These are phyloP conservation scores for Steinernema hermaphroditum DNA, from an alignment of 2,888 invertebrate genomes.

Conservation along the genomic window DNA sequence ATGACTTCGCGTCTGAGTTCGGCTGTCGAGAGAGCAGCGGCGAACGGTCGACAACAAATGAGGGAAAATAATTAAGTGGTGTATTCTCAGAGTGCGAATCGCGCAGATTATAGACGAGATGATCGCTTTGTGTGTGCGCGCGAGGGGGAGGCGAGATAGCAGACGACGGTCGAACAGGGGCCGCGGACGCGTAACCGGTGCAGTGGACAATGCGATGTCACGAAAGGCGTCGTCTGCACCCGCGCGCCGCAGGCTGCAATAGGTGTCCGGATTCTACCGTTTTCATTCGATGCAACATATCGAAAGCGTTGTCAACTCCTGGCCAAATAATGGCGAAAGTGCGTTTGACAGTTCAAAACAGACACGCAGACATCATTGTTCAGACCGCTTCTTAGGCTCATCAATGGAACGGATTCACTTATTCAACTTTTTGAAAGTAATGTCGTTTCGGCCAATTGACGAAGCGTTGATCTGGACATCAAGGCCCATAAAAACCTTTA, in stretches of 20 bases:
- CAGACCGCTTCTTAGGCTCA: no score
- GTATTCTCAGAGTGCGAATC: conserved; percentile 27
- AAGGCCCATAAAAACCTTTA: no score
- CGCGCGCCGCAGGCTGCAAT: neutral
- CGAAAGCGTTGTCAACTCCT: neutral
- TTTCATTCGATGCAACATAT: neutral
- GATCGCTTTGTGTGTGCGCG: conserved; percentile 28
- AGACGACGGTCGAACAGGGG: neutral
- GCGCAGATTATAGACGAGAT: conserved; percentile 31
- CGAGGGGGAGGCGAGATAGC: conserved; percentile 12
- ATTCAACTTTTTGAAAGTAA: no score
- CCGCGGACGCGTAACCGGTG: conserved; percentile 8
- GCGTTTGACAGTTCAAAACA: neutral
- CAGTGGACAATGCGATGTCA: conserved; percentile 22
- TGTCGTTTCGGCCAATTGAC: no score
- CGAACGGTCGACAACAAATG: conserved; percentile 24
- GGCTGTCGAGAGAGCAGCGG: conserved; percentile 1
- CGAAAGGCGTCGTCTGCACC: conserved; percentile 7
- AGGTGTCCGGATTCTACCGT: conserved; percentile 1
- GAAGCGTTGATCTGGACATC: no score
- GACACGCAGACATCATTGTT: neutral
- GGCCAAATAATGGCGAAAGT: neutral
- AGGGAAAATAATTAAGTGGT: conserved; percentile 28
- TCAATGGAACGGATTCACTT: no score
- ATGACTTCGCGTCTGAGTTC: neutral